Conservation (phyloP, 2,113 vertebrate species). For the Dasyornis broadbenti region DNA sequence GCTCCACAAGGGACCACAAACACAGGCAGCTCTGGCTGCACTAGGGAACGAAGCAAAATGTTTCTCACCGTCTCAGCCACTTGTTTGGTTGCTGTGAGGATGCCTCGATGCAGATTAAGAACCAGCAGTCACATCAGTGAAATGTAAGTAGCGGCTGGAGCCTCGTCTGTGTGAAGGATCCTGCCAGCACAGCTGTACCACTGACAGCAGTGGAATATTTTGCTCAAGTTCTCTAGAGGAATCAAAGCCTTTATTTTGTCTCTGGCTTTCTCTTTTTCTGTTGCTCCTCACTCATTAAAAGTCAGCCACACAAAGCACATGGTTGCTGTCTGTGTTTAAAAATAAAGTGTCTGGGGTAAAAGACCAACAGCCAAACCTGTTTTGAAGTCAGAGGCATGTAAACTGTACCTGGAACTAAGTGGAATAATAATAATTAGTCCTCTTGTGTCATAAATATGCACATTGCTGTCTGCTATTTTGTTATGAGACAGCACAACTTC, state of each 20-base stretch:
- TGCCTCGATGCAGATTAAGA: not conserved
- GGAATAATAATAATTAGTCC: not conserved
- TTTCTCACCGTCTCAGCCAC: not conserved
- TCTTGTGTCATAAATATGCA: not conserved
- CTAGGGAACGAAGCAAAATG: not conserved
- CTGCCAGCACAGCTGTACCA: slow-evolving; percentile 60
- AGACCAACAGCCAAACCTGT: not conserved
- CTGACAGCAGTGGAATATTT: slow-evolving; percentile 62
- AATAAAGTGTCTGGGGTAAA: not conserved
- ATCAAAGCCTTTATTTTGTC: slow-evolving; percentile 45
- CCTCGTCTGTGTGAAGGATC: not conserved
- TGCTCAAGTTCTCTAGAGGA: slow-evolving; percentile 55
- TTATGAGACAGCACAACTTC: not conserved
- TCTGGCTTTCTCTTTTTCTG: not conserved
- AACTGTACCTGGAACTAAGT: slow-evolving; percentile 23
- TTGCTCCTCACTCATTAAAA: not conserved
- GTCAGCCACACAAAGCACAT: not conserved
- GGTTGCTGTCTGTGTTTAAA: not conserved
- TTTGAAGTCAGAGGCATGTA: slow-evolving; percentile 3
- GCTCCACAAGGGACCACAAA: not conserved
- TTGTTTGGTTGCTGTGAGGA: not conserved
- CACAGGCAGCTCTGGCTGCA: not conserved
- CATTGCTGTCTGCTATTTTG: not conserved
- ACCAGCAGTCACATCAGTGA: not conserved
- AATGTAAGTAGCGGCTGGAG: not conserved